Evolutionary conservation across 2,113 vertebrate genomes (phyloP), one percentile per base, ranked within the genome.

Genomic region (Gallinago undulata): DNA sequence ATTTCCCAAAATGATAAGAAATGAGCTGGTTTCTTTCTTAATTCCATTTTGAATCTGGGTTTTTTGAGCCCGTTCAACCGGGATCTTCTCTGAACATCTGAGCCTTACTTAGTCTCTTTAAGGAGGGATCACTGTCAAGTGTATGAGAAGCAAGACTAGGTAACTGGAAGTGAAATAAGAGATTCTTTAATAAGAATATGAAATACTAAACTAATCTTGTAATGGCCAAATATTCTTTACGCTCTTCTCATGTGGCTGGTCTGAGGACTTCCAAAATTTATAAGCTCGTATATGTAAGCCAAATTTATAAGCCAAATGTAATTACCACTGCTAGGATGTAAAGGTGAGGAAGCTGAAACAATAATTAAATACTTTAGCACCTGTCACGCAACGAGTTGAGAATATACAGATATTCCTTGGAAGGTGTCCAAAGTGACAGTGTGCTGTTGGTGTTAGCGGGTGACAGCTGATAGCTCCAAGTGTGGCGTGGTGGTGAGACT

Each of bases 61-160:
- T 48, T 80, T 62, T 69, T 69, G 23, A 66, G 48, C 13, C 27
- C 31, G 11, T 73, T 62, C 27, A 37, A 18, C 6, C 1, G 3
- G 7, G 30, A 24, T 41, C 2, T 69, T 17, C 76, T 73, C 60
- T 48, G 41, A 53, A 67, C 0, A 0, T 6, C 5, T 24, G 53
- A 62, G 14, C 33, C 33, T 3, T 69, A 6, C 39, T 72, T 67
- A 69, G 55, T 59, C 10, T 13, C 10, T 87, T 22, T 37, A 48
- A 68, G 31, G 59, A 66, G 28, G n/a, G 37, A 28, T 86, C 67
- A 23, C 28, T 78, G 51, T 81, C 51, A 37, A 15, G 27, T 87
- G 2, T 9, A 12, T 28, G 25, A 62, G 50, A 78, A 93, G 66
- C 37, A 41, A 50, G 24, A 28, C 6, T 47, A 7, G 6, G 17